A percentile compares a stretch with the other conserved stretches of the same genome.
phyloP scores from a whole-genome alignment of 2,888 invertebrate species.

The Petrolisthes manimaculis region DNA sequence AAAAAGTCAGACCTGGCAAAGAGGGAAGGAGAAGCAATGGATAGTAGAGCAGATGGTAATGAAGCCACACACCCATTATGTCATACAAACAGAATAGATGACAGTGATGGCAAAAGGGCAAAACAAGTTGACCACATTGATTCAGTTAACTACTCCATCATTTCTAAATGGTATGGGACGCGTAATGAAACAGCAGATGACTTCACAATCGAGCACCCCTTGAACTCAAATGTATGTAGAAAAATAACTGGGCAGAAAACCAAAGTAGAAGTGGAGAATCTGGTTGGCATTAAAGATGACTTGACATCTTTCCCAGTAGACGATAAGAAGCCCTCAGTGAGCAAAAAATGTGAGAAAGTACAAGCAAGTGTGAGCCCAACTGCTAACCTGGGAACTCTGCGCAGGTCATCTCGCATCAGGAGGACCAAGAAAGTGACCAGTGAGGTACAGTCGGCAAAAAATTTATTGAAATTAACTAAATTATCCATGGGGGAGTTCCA shows the following conservation, averaged over 20 bases:
- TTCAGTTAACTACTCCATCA: not conserved
- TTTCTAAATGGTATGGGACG: slow-evolving; percentile 13
- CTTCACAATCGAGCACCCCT: too few relatives aligned
- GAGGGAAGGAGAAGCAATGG: not conserved
- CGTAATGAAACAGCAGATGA: not conserved
- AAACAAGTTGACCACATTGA: not conserved
- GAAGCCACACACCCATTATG: not conserved
- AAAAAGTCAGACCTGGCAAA: not conserved
- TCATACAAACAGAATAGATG: too few relatives aligned
- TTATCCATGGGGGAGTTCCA: too few relatives aligned
- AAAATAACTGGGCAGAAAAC: too few relatives aligned
- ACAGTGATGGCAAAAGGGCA: not conserved
- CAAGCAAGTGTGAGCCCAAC: not conserved
- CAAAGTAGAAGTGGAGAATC: not conserved
- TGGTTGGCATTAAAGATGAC: not conserved
- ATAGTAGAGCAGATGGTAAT: not conserved
- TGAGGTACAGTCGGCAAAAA: slow-evolving; percentile 6
- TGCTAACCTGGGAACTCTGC: not conserved
- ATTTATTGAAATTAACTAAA: too few relatives aligned
- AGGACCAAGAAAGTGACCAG: slow-evolving; percentile 18
- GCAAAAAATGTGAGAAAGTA: not conserved
- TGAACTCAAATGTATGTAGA: not conserved
- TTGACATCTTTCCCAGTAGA: not conserved
- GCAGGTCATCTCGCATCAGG: slow-evolving; percentile 30
- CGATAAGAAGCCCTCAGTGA: not conserved